Conservation (phyloP, 2,797 vertebrate species). For the Enoplosus armatus region DNA sequence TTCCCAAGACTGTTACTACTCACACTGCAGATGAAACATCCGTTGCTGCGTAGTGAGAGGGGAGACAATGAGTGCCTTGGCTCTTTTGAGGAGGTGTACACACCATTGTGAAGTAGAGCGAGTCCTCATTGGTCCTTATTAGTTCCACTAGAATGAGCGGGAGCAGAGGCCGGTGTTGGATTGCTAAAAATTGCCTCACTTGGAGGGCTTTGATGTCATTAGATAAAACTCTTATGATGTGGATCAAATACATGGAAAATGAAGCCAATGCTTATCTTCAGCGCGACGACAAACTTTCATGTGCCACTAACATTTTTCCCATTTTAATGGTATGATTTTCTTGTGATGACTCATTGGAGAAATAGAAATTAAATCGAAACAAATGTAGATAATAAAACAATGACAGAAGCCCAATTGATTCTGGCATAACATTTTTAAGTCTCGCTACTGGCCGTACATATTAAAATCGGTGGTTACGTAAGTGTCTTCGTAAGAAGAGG, state of each 20-base stretch:
- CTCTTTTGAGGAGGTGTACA: constrained; percentile 46
- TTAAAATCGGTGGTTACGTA: constrained; percentile 12
- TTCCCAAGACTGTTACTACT: constrained; percentile 15
- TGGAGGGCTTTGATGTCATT: constrained; percentile 39
- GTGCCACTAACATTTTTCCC: background rate
- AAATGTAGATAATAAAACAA: background rate
- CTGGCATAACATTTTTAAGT: constrained; percentile 7
- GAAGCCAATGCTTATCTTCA: background rate
- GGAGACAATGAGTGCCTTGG: constrained; percentile 29
- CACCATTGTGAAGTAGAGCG: constrained; percentile 58
- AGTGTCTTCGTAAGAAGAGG: constrained; percentile 11
- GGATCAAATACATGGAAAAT: constrained; percentile 8
- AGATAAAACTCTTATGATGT: constrained; percentile 26
- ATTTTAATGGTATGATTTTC: background rate
- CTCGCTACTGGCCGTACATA: background rate
- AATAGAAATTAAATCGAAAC: background rate
- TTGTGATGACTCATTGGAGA: background rate
- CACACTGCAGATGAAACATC: background rate
- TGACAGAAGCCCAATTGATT: background rate
- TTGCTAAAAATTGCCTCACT: constrained; percentile 21
- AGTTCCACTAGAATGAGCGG: constrained; percentile 53
- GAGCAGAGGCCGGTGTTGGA: constrained; percentile 40
- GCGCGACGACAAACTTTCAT: background rate
- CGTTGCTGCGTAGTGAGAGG: constrained; percentile 2
- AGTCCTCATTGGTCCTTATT: constrained; percentile 66